Conservation (phyloP, 2,113 vertebrate species). For the Todiramphus chloris region DNA sequence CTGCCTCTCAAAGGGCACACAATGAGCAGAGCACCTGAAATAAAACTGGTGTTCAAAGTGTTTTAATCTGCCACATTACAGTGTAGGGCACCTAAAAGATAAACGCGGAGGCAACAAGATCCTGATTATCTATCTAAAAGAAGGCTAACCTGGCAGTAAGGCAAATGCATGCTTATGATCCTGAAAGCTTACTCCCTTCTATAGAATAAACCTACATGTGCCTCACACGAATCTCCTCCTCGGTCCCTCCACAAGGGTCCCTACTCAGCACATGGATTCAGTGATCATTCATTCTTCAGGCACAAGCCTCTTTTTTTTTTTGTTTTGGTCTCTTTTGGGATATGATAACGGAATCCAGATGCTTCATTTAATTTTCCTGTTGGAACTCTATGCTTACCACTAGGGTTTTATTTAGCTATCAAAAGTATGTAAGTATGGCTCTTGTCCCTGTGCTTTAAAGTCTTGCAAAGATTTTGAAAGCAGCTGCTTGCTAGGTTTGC, state of each 20-base stretch:
- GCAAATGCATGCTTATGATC: neutral
- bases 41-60: neutral
- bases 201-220: neutral
- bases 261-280: neutral
- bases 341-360: conserved; percentile 31
- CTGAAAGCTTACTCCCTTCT: neutral
- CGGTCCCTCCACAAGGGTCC: neutral
- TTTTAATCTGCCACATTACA: neutral
- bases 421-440: conserved; percentile 31
- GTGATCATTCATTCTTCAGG: neutral
- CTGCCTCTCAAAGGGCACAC: neutral
- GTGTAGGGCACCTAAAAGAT: neutral
- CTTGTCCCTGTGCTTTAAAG: neutral
- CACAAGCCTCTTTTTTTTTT: neutral
- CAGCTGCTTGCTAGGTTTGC: neutral
- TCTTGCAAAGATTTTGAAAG: neutral
- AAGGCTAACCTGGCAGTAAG: neutral
- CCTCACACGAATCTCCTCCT: neutral
- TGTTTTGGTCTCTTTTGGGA: neutral
- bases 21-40: neutral
- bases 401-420: conserved; percentile 42
- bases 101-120: neutral
- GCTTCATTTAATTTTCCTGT: neutral
- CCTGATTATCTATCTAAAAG: neutral
- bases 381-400: neutral